phyloP scores from a whole-genome alignment of 2,113 vertebrate genomes.

The Monopterus albus region DNA sequence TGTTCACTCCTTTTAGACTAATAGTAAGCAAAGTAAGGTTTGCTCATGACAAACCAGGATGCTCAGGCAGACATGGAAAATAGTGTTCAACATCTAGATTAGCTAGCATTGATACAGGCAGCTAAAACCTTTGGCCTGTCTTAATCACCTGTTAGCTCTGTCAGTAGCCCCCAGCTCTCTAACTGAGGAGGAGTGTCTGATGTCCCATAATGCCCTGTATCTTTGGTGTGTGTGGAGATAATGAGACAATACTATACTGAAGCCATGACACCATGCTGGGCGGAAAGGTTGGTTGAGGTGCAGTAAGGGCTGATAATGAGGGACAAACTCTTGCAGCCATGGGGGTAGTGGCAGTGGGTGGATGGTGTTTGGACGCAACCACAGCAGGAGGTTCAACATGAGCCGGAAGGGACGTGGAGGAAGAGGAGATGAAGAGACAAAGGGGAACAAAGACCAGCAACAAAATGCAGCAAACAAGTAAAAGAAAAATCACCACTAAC shows the following conservation, averaged over 20 bases:
- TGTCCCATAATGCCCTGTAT: conserved; percentile 57
- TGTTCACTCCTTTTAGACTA: background rate
- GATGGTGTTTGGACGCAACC: conserved; percentile 64
- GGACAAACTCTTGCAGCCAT: conserved; percentile 71
- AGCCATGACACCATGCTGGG: conserved; percentile 71
- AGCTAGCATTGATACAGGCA: conserved; percentile 2
- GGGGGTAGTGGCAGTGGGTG: conserved; percentile 58
- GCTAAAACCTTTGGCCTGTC: conserved; percentile 54
- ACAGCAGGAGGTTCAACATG: conserved; percentile 64
- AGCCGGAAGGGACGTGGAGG: conserved; percentile 50
- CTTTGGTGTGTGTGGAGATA: conserved; percentile 69
- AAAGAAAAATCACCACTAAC: conserved; percentile 31
- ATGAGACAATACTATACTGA: conserved; percentile 73
- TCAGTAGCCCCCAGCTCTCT: conserved; percentile 37
- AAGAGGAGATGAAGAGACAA: conserved; percentile 15
- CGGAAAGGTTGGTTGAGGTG: conserved; percentile 61
- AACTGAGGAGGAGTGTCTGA: conserved; percentile 67
- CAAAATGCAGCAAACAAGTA: conserved; percentile 44
- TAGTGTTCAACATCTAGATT: background rate
- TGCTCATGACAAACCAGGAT: background rate
- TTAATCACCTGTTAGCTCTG: conserved; percentile 58
- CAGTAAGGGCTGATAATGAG: conserved; percentile 77
- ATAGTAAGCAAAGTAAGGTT: background rate
- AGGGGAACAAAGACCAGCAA: conserved; percentile 56
- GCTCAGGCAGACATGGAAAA: background rate